Evolutionary conservation across 2,113 vertebrate species (phyloP), one percentile per base, ranked within the genome.

Genomic region (Cheirogaleus medius): DNA sequence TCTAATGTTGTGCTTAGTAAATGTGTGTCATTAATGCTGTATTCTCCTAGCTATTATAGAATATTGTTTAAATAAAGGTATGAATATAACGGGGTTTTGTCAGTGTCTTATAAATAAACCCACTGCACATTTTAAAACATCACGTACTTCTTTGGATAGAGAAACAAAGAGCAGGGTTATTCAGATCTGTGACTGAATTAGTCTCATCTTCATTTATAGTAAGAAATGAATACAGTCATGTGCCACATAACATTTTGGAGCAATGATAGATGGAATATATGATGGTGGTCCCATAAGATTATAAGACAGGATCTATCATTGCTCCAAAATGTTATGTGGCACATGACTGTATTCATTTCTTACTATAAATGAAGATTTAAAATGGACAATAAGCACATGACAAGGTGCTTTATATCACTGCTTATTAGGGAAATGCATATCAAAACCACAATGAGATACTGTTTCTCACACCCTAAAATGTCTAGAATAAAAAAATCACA

Each of bases 21-120:
- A 98, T 98, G 98, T 99, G 98, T 98, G 98, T 99, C 98, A 97
- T 99, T 99, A 99, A 98, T 98, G 97, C 98, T 99, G 99, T 99
- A 99, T 97, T 98, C 97, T 98, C 99, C 99, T 99, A 99, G 99
- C 98, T 99, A 98, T 99, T 98, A 99, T 98, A 98, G 98, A 98
- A 98, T 99, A 98, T 98, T 98, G 99, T 99, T 99, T 98, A 99
- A 99, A 99, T 98, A 99, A 99, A 99, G 99, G 99, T 99, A 99
- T 98, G 96, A 98, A 98, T 98, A 98, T 98, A 98, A 97, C 98
- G 97, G 3, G 52, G 96, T 63, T 64, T 88, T 88, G 77, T 84
- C 84, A 39, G 3, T 97, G 90, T 90, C 54, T 90, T 76, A 76
- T 95, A 86, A 87, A 56, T 97, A 95, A 77, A 47, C 34, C 11